Evolutionary conservation across 2,113 vertebrate species (phyloP), one percentile per base, ranked within the genome.

Genomic region (Ceratotherium simum): DNA sequence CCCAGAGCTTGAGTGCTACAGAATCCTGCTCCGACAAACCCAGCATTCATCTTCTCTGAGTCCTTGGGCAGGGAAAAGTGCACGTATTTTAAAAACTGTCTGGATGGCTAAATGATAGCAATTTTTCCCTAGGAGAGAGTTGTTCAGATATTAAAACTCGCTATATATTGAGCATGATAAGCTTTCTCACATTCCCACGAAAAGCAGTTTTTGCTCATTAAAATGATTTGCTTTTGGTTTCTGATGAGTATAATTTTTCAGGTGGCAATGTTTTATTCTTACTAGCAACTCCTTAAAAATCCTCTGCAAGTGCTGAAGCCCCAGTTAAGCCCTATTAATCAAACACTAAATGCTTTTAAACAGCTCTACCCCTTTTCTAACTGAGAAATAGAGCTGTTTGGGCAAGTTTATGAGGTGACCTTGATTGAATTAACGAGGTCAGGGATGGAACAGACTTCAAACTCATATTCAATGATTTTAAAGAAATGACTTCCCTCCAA

Each of bases 311-410:
- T 75, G 65, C 84, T 90, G 79, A 95, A 69, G 79, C n/a, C 36
- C 95, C 80, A 92, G 84, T 92, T 97, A 98, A 98, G 97, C 69
- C 83, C 25, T 54, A 98, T 97, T 96, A 97, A 98, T 98, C 96
- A 98, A 98, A 97, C 2, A 60, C 65, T 79, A 95, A 98, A 90
- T 93, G 75, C 91, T 90, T 98, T 98, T 85, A 88, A 98, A 95
- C 64, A 16, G 36, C 64, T 96, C 67, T 96, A 54, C 27, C 25
- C 93, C 70, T 93, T 97, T 91, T 95, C n/a, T 97, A 93, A 96
- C 75, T 95, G 96, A 98, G 98, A 98, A 98, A 98, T 58, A 97
- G 90, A 92, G 96, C 91, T 90, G 51, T 97, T 98, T 88, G 64
- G 97, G 96, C 65, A 98, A 48, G 96, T 97, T 92, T 94, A 98